Conservation (phyloP, 1,140 invertebrate genomes). For the Brachionus rubens region DNA sequence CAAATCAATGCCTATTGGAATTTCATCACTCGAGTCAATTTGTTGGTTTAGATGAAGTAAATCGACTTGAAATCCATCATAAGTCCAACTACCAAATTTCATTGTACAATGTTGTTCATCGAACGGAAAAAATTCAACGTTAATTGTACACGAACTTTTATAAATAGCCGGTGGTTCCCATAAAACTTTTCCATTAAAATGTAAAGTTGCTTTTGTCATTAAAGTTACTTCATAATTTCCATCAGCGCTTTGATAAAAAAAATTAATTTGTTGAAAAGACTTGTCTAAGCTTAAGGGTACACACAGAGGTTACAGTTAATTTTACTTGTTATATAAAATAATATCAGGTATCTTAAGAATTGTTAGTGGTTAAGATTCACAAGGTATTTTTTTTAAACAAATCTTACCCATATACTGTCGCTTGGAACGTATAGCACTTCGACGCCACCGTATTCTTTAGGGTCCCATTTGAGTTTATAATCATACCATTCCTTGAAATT, state of each 20-base stretch:
- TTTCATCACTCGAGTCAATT: constrained; percentile 64
- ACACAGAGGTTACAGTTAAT: constrained; percentile 63
- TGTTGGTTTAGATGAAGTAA: constrained; percentile 66
- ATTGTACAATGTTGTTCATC: constrained; percentile 72
- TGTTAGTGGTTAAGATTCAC: not conserved
- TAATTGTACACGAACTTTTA: constrained; percentile 96
- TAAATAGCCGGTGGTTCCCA: constrained; percentile 99
- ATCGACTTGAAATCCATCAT: constrained; percentile 74
- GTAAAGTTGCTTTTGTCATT: constrained; percentile 93
- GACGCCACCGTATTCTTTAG: constrained; percentile 90
- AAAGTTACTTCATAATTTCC: constrained; percentile 68
- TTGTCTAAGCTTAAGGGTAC: no score
- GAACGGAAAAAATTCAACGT: constrained; percentile 97
- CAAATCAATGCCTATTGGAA: constrained; percentile 69
- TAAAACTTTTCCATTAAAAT: constrained; percentile 69
- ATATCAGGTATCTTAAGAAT: constrained; percentile 74
- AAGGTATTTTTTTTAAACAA: not conserved
- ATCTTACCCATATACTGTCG: constrained; percentile 91
- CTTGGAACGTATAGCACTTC: constrained; percentile 81
- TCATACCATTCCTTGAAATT: constrained; percentile 77
- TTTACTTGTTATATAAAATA: constrained; percentile 91
- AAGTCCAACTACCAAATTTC: constrained; percentile 40
- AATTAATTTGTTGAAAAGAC: constrained; percentile 48
- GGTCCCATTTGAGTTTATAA: constrained; percentile 95
- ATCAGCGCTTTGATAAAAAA: constrained; percentile 50